These are phyloP conservation scores for Sphaeramia orbicularis DNA, from an alignment of 2,797 vertebrate genomes.

Conservation along the genomic window DNA sequence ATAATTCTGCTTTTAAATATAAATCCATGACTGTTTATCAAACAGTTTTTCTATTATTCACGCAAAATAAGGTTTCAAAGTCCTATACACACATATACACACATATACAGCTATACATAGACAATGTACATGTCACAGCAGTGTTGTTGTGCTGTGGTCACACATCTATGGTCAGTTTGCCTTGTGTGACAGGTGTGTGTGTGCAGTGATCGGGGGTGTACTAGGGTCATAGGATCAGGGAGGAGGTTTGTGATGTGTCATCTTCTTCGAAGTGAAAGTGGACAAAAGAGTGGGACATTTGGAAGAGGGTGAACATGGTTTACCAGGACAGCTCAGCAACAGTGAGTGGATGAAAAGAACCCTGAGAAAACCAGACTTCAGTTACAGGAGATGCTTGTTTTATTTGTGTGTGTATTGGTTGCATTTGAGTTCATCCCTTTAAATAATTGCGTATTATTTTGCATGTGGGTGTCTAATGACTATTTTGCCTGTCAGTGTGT, in stretches of 20 bases:
- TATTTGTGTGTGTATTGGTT: background rate
- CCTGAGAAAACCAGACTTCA: background rate
- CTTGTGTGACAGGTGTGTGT: constrained; percentile 38
- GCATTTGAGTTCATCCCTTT: too few relatives aligned
- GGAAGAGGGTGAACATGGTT: constrained; percentile 31
- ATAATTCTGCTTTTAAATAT: too few relatives aligned
- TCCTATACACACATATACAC: background rate
- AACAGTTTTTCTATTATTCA: too few relatives aligned
- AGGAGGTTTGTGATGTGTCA: constrained; percentile 32
- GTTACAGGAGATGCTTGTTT: background rate
- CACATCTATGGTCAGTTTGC: constrained; percentile 1
- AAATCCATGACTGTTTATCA: too few relatives aligned
- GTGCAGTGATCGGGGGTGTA: constrained; percentile 1
- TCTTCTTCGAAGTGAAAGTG: constrained; percentile 29
- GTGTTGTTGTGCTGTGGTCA: background rate
- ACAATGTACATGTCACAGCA: constrained; percentile 6
- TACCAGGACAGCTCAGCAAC: constrained; percentile 17
- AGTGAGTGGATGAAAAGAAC: constrained; percentile 30
- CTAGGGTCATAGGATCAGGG: constrained; percentile 22
- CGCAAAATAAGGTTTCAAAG: too few relatives aligned
- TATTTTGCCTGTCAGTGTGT: constrained; percentile 10
- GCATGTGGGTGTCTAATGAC: constrained; percentile 15
- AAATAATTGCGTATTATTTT: background rate
- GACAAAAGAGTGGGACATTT: constrained; percentile 16
- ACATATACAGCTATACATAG: background rate